Evolutionary conservation across 2,888 invertebrate species (phyloP), one percentile per base, ranked within the genome.

Genomic region (Hirtodrosophila alboralis): DNA sequence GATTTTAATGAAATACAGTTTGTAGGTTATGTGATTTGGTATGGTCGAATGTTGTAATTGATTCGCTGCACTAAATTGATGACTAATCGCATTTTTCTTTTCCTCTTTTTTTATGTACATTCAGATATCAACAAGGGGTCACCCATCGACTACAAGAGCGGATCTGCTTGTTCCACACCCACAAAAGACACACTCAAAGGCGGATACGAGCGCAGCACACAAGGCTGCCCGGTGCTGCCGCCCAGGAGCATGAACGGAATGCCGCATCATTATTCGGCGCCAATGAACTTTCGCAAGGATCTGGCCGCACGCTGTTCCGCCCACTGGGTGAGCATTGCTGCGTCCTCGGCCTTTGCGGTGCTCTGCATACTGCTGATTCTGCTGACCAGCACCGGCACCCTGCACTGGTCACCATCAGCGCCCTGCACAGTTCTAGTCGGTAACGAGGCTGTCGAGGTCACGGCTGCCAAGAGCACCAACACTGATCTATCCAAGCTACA

Each of bases 311-410:
- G 94, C 86, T 98, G 98, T 91, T 96, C 96, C 69, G 97, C 97
- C 96, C 96, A 96, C 91, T 96, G 97, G 91, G 94, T 96, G 78
- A 96, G 97, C 70, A 95, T 98, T 89, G 94, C 95, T 77, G 95
- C 96, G 90, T 95, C 97, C 89, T 93, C 96, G 91, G 93, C 97
- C 84, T 94, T 96, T 83, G 94, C 96, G 84, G 93, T 96, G 87
- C 93, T 97, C 81, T 93, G 95, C 87, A 95, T 96, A 75, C 95
- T 96, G 75, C 93, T 97, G 77, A 94, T 95, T 78, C 96, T 96
- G 92, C 94, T 97, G 92, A 95, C 96, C 92, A 96, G 95, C 72
- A 95, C 95, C 85, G 95, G 95, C 91, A 93, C 95, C 84, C 93
- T 96, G 86, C 95, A 95, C 91, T 96, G 95, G 95, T 95, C 96